Percentiles rank a stretch among this genome's conserved stretches.
These are phyloP conservation scores for Hetaerina americana DNA, from an alignment of 1,140 invertebrate genomes.

Conservation along the genomic window DNA sequence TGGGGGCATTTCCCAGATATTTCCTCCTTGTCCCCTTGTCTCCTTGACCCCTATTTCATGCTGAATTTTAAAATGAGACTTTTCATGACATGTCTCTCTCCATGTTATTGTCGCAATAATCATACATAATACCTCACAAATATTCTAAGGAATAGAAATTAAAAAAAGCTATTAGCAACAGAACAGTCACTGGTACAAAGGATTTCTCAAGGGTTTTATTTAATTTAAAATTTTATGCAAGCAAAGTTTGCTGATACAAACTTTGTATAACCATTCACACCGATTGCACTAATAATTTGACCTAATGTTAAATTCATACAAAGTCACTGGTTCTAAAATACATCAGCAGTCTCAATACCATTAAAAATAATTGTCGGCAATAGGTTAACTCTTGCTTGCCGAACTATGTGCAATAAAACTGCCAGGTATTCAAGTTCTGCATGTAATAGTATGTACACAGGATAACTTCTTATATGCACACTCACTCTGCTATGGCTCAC, in stretches of 20 bases:
- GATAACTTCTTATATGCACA: not conserved
- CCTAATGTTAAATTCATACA: not conserved
- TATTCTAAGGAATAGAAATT: no score
- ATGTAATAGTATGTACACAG: not conserved
- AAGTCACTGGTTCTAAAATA: not conserved
- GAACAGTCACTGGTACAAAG: not conserved
- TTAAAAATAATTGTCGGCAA: not conserved
- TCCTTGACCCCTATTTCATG: no score
- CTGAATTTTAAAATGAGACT: no score
- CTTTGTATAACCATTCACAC: not conserved
- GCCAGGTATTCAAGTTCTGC: not conserved
- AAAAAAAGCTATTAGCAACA: no score
- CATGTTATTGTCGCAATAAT: no score
- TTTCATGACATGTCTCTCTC: no score
- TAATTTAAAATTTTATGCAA: not conserved
- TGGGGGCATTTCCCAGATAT: no score
- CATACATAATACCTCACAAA: no score
- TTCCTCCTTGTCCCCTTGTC: no score
- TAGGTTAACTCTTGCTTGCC: not conserved
- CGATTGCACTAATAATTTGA: not conserved
- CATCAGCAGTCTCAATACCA: not conserved
- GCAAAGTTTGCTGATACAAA: not conserved
- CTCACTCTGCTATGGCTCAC: not conserved
- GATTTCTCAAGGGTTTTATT: not conserved
- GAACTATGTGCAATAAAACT: not conserved